Base-by-base conservation (phyloP, 2,113 vertebrate genomes). In the Menidia beryllina region DNA sequence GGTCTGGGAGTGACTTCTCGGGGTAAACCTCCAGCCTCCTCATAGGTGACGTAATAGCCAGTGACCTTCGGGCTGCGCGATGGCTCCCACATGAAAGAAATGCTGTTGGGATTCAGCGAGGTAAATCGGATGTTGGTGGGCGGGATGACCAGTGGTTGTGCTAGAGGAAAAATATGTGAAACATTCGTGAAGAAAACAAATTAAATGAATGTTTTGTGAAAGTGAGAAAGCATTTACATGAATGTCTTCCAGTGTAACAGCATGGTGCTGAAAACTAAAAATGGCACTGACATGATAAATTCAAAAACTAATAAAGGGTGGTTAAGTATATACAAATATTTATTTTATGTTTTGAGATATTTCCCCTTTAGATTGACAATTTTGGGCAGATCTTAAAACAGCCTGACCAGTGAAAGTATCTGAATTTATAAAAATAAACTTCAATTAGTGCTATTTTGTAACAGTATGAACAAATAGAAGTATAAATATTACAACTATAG, bases 111-210 rank as follows among this genome's bases (percentile, higher is more conserved):
- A 25, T 95, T 98, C 76, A 96, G 93, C 19, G 96, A 95, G 45
- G 96, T 95, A 86, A 99, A 98, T 19, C 74, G 96, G 70, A 99
- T 92, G 69, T 96, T 97, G 48, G 95, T 95, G 71, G 98, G 97
- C 2, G 96, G 96, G 52, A 95, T 95, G 0, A 99, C 94, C 56
- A 94, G 87, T 81, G 94, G 91, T 71, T 92, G 94, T 15, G 90
- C 94, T 94, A 52, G 12, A 72, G 59, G 61, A 74, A 7, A 72
- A 3, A 62, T 20, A 72, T 24, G 4, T 6, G 24, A 45, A 17
- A 20, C 15, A 52, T 49, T 47, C n/a, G 2, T 69, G 24, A 21
- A 19, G 0, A 47, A 62, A 69, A 43, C 45, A 48, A 30, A 36
- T n/a, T 23, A 1, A 56, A 38, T 56, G 34, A 20, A 34, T 41